Base-by-base conservation (phyloP, 2,797 vertebrate genomes). In the Microchirus variegatus region DNA sequence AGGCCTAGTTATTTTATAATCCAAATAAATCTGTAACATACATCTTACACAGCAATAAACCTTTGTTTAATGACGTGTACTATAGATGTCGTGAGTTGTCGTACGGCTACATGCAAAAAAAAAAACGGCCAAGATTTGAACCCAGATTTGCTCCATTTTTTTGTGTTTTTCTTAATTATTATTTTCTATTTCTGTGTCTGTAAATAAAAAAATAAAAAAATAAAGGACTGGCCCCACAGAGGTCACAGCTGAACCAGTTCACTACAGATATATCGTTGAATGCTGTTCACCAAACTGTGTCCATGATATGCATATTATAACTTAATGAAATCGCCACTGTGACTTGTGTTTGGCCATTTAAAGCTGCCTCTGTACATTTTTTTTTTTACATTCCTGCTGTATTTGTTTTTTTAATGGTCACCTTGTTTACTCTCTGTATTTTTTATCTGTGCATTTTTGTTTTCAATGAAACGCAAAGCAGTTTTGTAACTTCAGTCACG, bases 11-110 rank as follows among this genome's bases (percentile, higher is more conserved):
- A 65, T 91, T 91, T 88, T 87, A 38, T 86, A 86, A 80, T 67
- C 18, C 4, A 22, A 22, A n/a, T n/a, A 52, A 70, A 31, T 60
- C 14, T 90, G 87, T 90, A 84, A 14, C 65, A 83, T 89, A 85
- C 72, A 83, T 85, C 67, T 84, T 87, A 89, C 70, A 83, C 77
- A 91, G 91, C 92, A 94, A 94, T 94, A 94, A 90, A 31, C 60
- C 80, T 80, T 53, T 63, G 69, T 87, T 87, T 86, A 49, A 58
- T 66, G 49, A 43, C 59, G 51, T 83, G 51, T 89, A 78, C 61
- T 66, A 56, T 89, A 75, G 79, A 87, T 86, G 86, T 88, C 77
- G 85, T 89, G 69, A 77, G 35, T 60, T 89, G 75, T 86, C 68
- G 67, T 76, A 73, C 70, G 68, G 58, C 48, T 48, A 65, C 83